phyloP scores from a whole-genome alignment of 1,140 invertebrate genomes.

The Penaeus japonicus region DNA sequence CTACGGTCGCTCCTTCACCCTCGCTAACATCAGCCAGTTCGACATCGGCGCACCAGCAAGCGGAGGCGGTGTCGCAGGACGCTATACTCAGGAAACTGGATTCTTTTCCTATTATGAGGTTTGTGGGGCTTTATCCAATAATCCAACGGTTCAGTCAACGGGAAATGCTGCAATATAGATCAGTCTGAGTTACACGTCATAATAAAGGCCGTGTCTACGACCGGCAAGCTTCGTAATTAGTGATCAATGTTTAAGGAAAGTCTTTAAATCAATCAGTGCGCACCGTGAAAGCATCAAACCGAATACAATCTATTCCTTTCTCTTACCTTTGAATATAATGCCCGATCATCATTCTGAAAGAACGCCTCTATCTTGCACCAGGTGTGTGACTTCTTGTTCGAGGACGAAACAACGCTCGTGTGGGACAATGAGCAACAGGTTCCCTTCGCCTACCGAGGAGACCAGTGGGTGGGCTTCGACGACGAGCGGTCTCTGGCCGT shows the following conservation, averaged over 20 bases:
- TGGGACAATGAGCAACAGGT: slow-evolving; percentile 97
- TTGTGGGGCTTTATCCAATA: slow-evolving; percentile 39
- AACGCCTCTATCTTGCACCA: slow-evolving; percentile 59
- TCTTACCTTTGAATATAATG: no score
- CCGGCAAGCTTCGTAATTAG: no score
- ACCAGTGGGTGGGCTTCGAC: slow-evolving; percentile 97
- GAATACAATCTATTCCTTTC: no score
- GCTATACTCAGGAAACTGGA: slow-evolving; percentile 86
- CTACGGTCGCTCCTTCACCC: slow-evolving; percentile 92
- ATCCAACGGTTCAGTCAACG: no score
- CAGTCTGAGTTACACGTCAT: no score
- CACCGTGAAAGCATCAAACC: no score
- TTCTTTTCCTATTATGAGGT: slow-evolving; percentile 95
- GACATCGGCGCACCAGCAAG: slow-evolving; percentile 91
- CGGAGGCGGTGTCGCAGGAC: slow-evolving; percentile 80
- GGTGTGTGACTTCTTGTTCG: slow-evolving; percentile 90
- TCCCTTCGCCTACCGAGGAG: slow-evolving; percentile 87
- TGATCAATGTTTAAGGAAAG: no score
- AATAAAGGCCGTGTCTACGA: no score
- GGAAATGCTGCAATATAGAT: no score
- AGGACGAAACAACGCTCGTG: slow-evolving; percentile 90
- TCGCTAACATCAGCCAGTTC: slow-evolving; percentile 87
- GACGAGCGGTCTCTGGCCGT: slow-evolving; percentile 91
- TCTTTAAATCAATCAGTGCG: no score
- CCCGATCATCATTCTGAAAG: no score